Evolutionary conservation across 92 coral and sea anemone species (phyloP).

Genomic region (Plumapathes pennacea): DNA sequence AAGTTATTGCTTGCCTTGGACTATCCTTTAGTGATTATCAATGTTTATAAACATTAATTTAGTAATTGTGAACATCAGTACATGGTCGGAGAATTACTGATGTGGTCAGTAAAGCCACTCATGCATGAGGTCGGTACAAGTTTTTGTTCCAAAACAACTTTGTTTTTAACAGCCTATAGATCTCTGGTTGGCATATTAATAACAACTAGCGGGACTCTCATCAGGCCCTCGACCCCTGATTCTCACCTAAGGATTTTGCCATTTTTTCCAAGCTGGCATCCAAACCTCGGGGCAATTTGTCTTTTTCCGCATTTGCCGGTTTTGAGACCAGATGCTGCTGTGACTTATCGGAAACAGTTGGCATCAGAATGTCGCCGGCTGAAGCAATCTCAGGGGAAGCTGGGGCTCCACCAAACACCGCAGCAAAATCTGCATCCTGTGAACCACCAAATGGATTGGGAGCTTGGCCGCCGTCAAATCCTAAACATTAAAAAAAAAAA

Average conservation of each 20-base stretch:
- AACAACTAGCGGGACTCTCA: background rate
- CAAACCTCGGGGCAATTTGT: conserved; percentile 35
- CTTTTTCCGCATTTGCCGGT: conserved; percentile 23
- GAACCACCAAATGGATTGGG: conserved; percentile 45
- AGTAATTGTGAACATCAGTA: background rate
- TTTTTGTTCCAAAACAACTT: too few relatives aligned
- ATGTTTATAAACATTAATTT: background rate
- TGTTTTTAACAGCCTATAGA: background rate
- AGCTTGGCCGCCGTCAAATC: conserved; percentile 16
- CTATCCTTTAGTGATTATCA: too few relatives aligned
- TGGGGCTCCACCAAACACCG: conserved; percentile 46
- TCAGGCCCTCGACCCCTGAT: too few relatives aligned
- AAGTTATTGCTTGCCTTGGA: too few relatives aligned
- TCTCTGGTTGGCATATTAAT: background rate
- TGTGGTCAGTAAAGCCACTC: too few relatives aligned
- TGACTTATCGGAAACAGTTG: conserved; percentile 34
- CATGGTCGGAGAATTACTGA: too few relatives aligned
- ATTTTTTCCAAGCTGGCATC: conserved; percentile 63
- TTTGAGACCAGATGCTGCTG: conserved; percentile 23
- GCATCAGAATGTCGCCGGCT: conserved; percentile 31
- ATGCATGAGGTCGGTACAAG: too few relatives aligned
- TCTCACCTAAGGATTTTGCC: conserved; percentile 72
- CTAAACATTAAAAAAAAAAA: conserved; percentile 10
- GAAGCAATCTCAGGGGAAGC: conserved; percentile 6
- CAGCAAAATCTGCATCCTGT: conserved; percentile 54